Conservation (phyloP, 2,113 vertebrate genomes). For the Vulpes vulpes region DNA sequence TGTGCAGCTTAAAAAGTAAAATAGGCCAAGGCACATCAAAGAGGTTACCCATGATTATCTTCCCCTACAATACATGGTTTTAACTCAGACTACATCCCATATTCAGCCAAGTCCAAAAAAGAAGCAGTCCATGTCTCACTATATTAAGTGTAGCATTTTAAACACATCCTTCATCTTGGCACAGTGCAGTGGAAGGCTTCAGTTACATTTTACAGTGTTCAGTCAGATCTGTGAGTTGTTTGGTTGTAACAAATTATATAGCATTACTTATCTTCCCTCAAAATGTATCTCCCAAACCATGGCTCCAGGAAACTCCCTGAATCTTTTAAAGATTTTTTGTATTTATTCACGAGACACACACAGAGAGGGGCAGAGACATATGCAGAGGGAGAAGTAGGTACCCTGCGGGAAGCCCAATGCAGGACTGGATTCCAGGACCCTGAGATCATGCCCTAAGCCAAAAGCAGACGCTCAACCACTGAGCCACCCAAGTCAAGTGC, state of each 20-base stretch:
- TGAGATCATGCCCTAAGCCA: no score
- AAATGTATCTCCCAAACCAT: neutral
- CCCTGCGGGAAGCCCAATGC: no score
- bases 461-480: no score
- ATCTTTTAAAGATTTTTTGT: neutral
- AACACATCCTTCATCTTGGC: constrained; percentile 61
- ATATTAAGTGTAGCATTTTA: constrained; percentile 76
- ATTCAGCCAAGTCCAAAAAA: constrained; percentile 73
- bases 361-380: no score
- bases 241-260: neutral
- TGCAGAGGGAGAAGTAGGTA: no score
- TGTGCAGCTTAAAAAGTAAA: constrained; percentile 65
- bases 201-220: neutral
- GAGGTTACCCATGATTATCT: constrained; percentile 82
- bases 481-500: no score
- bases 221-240: neutral
- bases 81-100: constrained; percentile 74
- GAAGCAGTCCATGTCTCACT: constrained; percentile 72
- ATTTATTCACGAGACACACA: no score
- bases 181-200: constrained; percentile 59
- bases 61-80: constrained; percentile 43
- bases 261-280: neutral
- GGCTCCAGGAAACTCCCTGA: neutral
- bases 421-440: no score
- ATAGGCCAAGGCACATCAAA: constrained; percentile 77